Percentiles rank a stretch among this genome's conserved stretches.
phyloP scores from a whole-genome alignment of 2,113 vertebrate genomes.

The Butorides virescens region DNA sequence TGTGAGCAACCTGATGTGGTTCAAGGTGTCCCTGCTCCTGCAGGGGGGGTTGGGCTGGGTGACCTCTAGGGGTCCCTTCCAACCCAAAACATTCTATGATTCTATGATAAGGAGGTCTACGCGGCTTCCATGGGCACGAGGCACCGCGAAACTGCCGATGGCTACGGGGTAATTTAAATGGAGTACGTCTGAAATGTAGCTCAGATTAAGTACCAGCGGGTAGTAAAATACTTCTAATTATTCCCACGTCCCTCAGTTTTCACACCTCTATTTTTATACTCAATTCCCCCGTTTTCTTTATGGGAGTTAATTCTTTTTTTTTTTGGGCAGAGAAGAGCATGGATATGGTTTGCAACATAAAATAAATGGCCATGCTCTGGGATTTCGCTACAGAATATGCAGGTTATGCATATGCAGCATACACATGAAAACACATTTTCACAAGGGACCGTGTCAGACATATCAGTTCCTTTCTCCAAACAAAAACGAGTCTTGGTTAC shows the following conservation, averaged over 20 bases:
- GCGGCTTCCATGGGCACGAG: fast-evolving
- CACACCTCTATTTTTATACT: neutral
- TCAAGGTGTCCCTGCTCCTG: too few relatives aligned
- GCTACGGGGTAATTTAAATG: neutral
- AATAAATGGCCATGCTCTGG: neutral
- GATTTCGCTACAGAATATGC: neutral
- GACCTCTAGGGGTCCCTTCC: too few relatives aligned
- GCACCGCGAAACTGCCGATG: neutral
- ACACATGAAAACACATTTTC: neutral
- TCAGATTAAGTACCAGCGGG: neutral
- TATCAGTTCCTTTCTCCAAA: neutral
- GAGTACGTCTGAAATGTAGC: neutral
- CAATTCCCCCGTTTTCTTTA: neutral
- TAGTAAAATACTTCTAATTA: neutral
- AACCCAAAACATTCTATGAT: too few relatives aligned
- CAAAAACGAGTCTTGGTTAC: neutral
- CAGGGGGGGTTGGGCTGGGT: too few relatives aligned
- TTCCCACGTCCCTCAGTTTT: neutral
- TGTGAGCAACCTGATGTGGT: too few relatives aligned
- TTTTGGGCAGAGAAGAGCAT: neutral
- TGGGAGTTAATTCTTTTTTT: neutral
- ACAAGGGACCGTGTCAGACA: neutral
- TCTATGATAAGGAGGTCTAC: too few relatives aligned
- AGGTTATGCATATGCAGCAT: neutral
- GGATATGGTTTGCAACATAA: neutral